Evolutionary conservation across 2,888 invertebrate species (phyloP), one percentile per base, ranked within the genome.

Genomic region (Drosophila merina): DNA sequence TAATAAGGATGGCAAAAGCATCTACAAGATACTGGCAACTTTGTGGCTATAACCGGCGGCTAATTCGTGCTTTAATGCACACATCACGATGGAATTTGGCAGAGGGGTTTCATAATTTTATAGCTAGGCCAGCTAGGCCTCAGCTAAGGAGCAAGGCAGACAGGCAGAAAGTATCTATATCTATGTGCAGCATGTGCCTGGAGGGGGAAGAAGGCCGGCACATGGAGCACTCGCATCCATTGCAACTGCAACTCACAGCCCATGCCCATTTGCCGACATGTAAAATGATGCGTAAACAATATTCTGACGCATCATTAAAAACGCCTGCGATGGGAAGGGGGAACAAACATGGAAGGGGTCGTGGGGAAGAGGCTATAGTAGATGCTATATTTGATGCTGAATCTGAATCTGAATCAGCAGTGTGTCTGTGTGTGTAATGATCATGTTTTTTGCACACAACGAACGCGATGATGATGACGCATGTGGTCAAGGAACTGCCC

Each of bases 281-380:
- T 86, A 84, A 86, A 84, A 84, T 86, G 84, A 86, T 86, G 86
- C 86, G 84, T 86, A 84, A 84, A 84, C 86, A 82, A 84, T 84
- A 85, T 84, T 84, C 86, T 86, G 86, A 86, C 85, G 86, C 84
- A 86, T 85, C 86, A 85, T 85, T 86, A 86, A 85, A 72, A 86
- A 75, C 86, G 84, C 85, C 81, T 73, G 79, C 74, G 79, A 81
- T 36, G n/a, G 14, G 14, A 14, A 14, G 14, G 14, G 14, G 14
- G 14, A 14, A 14, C 14, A 14, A 14, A 14, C 14, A 14, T 14
- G 36, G 9, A 9, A 33, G 10, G 58, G n/a, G 45, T 26, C 49
- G 66, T 74, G 77, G 72, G 75, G 60, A 58, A 4, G 62, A 26
- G 49, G 8, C 9, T 10, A 6, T 12, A 12, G 12, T 5, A 42